A percentile compares a stretch with the other conserved stretches of the same genome.
phyloP scores from a whole-genome alignment of 1,140 invertebrate genomes.

The Oryctes rhinoceros region DNA sequence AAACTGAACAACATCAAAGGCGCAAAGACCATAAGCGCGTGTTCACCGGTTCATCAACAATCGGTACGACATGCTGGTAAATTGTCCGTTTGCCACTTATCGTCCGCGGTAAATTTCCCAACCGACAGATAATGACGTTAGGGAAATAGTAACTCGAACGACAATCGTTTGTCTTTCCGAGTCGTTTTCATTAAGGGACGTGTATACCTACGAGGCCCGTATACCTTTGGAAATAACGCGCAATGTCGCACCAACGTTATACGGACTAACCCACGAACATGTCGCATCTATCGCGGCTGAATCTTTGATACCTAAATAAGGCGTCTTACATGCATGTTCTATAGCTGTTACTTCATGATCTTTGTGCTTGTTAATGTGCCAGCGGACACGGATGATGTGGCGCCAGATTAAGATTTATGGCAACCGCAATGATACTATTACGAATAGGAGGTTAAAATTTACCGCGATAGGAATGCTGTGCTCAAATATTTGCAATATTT shows the following conservation, averaged over 20 bases:
- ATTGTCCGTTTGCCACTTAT: conserved; percentile 21
- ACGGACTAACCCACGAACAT: background rate
- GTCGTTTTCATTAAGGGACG: conserved; percentile 14
- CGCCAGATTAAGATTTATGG: background rate
- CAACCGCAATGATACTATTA: too few relatives aligned
- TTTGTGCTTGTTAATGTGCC: conserved; percentile 4
- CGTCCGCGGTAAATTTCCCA: background rate
- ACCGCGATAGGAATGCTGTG: too few relatives aligned
- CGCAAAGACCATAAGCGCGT: background rate
- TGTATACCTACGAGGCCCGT: background rate
- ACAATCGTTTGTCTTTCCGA: conserved; percentile 11
- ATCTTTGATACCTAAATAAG: conserved; percentile 15
- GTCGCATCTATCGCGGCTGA: background rate
- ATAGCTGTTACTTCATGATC: background rate
- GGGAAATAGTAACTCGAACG: conserved; percentile 16
- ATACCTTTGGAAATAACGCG: background rate
- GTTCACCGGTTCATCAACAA: background rate
- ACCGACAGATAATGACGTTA: conserved; percentile 21
- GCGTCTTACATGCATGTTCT: conserved; percentile 3
- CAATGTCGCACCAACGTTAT: conserved; percentile 1
- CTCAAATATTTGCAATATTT: too few relatives aligned
- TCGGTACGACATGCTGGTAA: conserved; percentile 1
- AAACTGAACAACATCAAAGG: background rate
- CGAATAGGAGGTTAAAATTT: too few relatives aligned
- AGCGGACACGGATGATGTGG: background rate